phyloP scores from a whole-genome alignment of 1,140 invertebrate species.

The Zaprionus ornatus region DNA sequence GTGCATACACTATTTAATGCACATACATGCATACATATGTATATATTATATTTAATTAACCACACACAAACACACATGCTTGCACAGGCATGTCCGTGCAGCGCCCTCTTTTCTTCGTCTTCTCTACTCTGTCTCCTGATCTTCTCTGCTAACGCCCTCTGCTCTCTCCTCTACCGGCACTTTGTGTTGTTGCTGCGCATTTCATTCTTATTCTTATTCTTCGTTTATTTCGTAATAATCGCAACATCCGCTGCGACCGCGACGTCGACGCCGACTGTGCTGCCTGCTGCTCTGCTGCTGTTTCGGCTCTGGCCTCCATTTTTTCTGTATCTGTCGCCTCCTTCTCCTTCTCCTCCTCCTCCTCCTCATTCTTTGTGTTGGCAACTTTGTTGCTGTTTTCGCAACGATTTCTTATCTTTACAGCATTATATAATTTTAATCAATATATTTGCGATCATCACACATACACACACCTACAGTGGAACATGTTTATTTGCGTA shows the following conservation, averaged over 20 bases:
- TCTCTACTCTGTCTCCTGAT: neutral
- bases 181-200: constrained; percentile 40
- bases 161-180: constrained; percentile 37
- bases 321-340: constrained; percentile 13
- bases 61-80: constrained; percentile 1
- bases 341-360: constrained; percentile 6
- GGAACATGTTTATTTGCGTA: constrained; percentile 2
- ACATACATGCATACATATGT: neutral
- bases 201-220: constrained; percentile 74
- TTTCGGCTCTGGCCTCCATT: neutral
- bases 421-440: constrained; percentile 68
- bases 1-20: neutral
- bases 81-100: no score
- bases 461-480: constrained; percentile 1
- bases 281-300: neutral
- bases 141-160: neutral
- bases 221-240: constrained; percentile 81
- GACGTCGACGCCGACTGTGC: neutral
- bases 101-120: no score
- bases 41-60: neutral
- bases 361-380: constrained; percentile 11
- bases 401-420: constrained; percentile 34
- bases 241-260: constrained; percentile 69
- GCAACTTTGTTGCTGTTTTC: constrained; percentile 34
- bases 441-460: constrained; percentile 45